Base-by-base conservation (phyloP, 2,797 vertebrate species). In the Trachurus trachurus region DNA sequence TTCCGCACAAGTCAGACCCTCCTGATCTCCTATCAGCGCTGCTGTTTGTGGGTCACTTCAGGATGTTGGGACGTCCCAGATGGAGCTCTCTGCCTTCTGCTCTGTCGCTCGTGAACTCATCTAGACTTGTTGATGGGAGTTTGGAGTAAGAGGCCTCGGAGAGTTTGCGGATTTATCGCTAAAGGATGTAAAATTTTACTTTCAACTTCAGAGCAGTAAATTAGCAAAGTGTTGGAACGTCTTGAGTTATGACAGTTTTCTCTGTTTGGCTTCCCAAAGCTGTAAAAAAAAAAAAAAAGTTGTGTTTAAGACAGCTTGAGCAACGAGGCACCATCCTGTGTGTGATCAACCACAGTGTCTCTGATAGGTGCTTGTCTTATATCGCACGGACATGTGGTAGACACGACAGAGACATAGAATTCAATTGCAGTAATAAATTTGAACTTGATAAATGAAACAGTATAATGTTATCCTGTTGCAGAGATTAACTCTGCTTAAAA, bases 1-100 rank as follows among this genome's bases (percentile, higher is more conserved):
- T 90, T 89, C 87, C 85, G 47, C 67, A 66, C 34, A 53, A 71
- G 26, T 86, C 85, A 67, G 62, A 78, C 71, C 64, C 53, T 73
- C 40, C 82, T 77, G 44, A 75, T 82, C 75, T 72, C 63, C 71
- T 61, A 21, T 87, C 72, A 84, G 65, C 71, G 37, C 58, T 71
- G 42, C 34, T 40, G 42, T 57, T 11, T 1, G 49, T 40, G 50
- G 64, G 67, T 70, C 82, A 49, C 39, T 79, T 72, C 11, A 19
- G 17, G 62, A 70, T 54, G 66, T 39, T 22, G 34, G 49, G 49
- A 66, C 21, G 29, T 59, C 61, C 66, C 44, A 65, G 37, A 34
- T 19, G 50, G 60, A 65, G 31, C 47, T 74, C 26, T 26, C 22
- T 62, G 54, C 34, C 13, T 45, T 57, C 53, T 54, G 57, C 39